Percentiles rank a stretch among this genome's conserved stretches.
phyloP scores from a whole-genome alignment of 2,113 vertebrate genomes.

The Scortum barcoo region DNA sequence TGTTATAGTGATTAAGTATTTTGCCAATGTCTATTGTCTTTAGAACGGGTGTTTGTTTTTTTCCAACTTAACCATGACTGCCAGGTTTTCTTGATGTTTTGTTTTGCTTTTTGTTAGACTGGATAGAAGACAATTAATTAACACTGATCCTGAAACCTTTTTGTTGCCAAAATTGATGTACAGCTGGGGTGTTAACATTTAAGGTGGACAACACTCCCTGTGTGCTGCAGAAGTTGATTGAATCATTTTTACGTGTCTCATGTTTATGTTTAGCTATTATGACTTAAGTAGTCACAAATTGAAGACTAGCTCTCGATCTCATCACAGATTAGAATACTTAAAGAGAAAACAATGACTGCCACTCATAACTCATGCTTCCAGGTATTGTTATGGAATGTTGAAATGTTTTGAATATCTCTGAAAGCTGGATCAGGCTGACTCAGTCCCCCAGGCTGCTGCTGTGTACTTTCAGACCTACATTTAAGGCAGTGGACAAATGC shows the following conservation, averaged over 20 bases:
- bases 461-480: constrained; percentile 49
- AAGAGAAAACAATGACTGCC: constrained; percentile 59
- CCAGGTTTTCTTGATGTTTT: constrained; percentile 76
- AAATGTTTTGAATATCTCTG: constrained; percentile 52
- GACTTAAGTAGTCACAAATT: constrained; percentile 51
- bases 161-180: constrained; percentile 78
- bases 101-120: constrained; percentile 67
- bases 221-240: constrained; percentile 52
- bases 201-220: constrained; percentile 42
- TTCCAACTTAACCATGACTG: constrained; percentile 73
- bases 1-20: constrained; percentile 70
- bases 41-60: constrained; percentile 58
- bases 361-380: constrained; percentile 66
- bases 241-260: constrained; percentile 59
- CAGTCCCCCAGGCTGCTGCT: constrained; percentile 55
- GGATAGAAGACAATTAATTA: constrained; percentile 65
- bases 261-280: constrained; percentile 65
- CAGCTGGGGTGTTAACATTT: constrained; percentile 48
- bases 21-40: constrained; percentile 75
- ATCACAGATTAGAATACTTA: constrained; percentile 45
- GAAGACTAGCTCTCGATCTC: constrained; percentile 42
- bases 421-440: constrained; percentile 62
- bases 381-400: constrained; percentile 42
- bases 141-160: constrained; percentile 72
- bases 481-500: constrained; percentile 30